These are phyloP conservation scores for Pterobdella sp. DNA, from an alignment of 2,888 invertebrate genomes.

Conservation along the genomic window DNA sequence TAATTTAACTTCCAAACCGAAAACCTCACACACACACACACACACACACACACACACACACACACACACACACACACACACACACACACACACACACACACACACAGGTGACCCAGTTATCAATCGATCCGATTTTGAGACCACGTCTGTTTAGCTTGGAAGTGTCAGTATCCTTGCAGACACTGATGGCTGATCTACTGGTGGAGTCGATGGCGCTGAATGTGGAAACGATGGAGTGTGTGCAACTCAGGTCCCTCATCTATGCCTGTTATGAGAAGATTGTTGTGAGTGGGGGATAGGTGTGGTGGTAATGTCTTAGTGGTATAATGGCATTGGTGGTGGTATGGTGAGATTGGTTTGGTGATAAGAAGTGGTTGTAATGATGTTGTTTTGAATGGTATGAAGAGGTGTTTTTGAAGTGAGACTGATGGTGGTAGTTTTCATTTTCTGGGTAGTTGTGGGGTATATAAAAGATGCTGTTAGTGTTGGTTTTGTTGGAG, in stretches of 20 bases:
- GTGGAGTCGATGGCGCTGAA: slow-evolving; percentile 26
- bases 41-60: slow-evolving; percentile 16
- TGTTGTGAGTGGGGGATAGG: slow-evolving; percentile 16
- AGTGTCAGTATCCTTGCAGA: slow-evolving; percentile 17
- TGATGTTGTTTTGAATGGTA: background rate
- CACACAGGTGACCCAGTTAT: slow-evolving; percentile 11
- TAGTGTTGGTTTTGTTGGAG: no score
- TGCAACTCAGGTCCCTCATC: slow-evolving; percentile 12
- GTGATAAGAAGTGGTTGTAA: background rate
- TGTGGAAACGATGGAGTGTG: slow-evolving; percentile 19
- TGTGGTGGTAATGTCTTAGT: background rate
- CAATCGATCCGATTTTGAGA: slow-evolving; percentile 13
- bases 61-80: slow-evolving; percentile 16
- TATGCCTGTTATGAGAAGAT: slow-evolving; percentile 28
- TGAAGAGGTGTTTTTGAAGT: no score
- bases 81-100: slow-evolving; percentile 16
- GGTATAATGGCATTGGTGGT: background rate
- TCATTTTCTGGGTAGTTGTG: no score
- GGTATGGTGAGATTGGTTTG: background rate
- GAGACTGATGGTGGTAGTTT: no score
- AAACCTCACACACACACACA: slow-evolving; percentile 4
- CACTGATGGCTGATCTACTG: slow-evolving; percentile 15
- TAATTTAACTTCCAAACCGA: background rate
- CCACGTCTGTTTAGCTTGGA: slow-evolving; percentile 22
- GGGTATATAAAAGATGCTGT: no score